These are phyloP conservation scores for Eudyptes chrysolophus DNA, from an alignment of 2,113 vertebrate species.

Conservation along the genomic window DNA sequence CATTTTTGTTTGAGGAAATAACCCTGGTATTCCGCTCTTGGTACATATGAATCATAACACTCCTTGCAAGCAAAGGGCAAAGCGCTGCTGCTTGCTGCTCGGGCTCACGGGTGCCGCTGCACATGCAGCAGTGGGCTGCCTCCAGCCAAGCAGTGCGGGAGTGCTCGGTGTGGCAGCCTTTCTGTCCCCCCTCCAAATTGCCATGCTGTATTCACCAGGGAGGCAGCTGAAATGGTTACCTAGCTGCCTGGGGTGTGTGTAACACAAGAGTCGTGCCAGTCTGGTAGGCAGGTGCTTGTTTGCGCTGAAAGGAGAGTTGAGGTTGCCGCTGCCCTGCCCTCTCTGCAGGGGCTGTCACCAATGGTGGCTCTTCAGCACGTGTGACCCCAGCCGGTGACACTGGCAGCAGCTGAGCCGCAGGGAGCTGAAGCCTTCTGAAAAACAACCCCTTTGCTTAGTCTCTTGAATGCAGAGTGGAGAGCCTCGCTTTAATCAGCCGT, in stretches of 20 bases:
- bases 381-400: accelerated
- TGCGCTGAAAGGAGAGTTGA: not conserved
- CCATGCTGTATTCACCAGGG: accelerated
- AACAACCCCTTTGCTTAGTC: not conserved
- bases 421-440: not conserved
- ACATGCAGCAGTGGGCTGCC: not conserved
- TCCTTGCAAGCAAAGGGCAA: not conserved
- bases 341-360: not conserved
- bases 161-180: not conserved
- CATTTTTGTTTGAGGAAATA: conserved; percentile 7
- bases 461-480: not conserved
- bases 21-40: not conserved
- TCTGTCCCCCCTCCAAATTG: not conserved
- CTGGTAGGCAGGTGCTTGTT: not conserved
- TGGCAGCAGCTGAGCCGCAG: not conserved
- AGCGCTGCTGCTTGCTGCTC: accelerated
- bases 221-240: accelerated
- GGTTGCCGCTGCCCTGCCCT: not conserved
- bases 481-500: not conserved
- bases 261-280: accelerated
- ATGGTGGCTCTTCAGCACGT: accelerated
- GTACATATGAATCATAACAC: not conserved
- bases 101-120: accelerated
- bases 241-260: not conserved
- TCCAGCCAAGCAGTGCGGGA: accelerated